Evolutionary conservation across 2,888 invertebrate species (phyloP).

Genomic region (Tachystola acroxantha): DNA sequence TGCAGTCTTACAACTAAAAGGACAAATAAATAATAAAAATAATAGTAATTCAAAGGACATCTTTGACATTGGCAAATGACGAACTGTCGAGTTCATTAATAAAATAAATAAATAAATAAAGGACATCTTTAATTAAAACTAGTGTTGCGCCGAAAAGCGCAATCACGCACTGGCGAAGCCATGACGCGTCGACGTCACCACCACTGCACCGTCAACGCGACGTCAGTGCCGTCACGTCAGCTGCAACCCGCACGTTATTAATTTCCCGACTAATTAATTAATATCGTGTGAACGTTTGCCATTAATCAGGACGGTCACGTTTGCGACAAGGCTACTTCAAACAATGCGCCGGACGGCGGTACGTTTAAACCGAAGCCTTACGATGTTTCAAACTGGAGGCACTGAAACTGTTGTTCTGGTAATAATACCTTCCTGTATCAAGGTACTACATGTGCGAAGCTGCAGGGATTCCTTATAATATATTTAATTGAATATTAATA

Average conservation of each 20-base stretch:
- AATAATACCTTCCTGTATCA: too few relatives aligned
- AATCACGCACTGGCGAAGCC: conserved; percentile 27
- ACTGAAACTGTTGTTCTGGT: too few relatives aligned
- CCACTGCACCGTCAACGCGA: conserved; percentile 13
- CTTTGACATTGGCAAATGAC: too few relatives aligned
- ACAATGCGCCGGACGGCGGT: neutral
- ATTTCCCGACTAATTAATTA: conserved; percentile 68
- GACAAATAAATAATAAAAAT: too few relatives aligned
- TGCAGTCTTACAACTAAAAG: too few relatives aligned
- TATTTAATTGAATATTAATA: too few relatives aligned
- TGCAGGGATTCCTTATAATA: too few relatives aligned
- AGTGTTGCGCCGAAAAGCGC: conserved; percentile 41
- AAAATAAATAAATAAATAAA: too few relatives aligned
- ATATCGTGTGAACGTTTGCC: conserved; percentile 49
- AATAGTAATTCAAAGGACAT: too few relatives aligned
- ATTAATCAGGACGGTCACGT: conserved; percentile 58
- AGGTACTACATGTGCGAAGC: too few relatives aligned
- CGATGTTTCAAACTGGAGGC: neutral
- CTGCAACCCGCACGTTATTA: conserved; percentile 67
- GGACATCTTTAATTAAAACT: conserved; percentile 68
- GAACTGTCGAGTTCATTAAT: too few relatives aligned
- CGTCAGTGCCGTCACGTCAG: conserved; percentile 49
- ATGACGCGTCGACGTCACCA: conserved; percentile 17
- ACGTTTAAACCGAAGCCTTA: neutral
- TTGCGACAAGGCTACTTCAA: conserved; percentile 14